Evolutionary conservation across 2,113 vertebrate genomes (phyloP), one percentile per base, ranked within the genome.

Genomic region (Vanacampus margaritifer): DNA sequence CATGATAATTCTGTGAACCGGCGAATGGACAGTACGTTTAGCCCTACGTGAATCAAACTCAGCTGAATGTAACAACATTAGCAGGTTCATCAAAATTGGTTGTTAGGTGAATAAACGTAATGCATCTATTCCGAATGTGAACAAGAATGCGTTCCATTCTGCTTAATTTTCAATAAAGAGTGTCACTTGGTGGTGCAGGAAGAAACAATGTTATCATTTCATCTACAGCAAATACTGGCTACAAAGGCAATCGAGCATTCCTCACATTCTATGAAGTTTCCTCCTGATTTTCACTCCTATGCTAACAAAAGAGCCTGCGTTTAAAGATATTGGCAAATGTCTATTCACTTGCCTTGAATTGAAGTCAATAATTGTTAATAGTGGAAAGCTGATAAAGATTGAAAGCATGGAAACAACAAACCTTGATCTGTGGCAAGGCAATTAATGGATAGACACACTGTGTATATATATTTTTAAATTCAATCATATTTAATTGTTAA

Each of bases 211-310:
- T 60, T 78, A 82, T 84, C 58, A 58, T 64, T 81, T 76, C 17
- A 87, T 84, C 72, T 72, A 65, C 76, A 56, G 76, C 62, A 81
- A 85, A 86, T 78, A 64, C 82, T 62, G 67, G 77, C 67, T 28
- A 69, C 62, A 71, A 68, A 74, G 39, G 61, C 24, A 26, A 62
- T 67, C 70, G 73, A 66, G 61, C 65, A 84, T 88, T 85, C 37
- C 78, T 70, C 17, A 24, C 79, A 84, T 80, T 83, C 76, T 73
- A n/a, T 45, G 57, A 14, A 64, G 60, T 72, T 69, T 67, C 50
- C 28, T 71, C 24, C 41, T 24, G 51, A 61, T 46, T 51, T 36
- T 62, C 65, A 50, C 19, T n/a, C 23, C 11, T 24, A 9, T 35
- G 56, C 8, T 9, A 14, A 54, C 51, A 26, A 26, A 54, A 4